phyloP scores from a whole-genome alignment of 2,888 invertebrate species.

The Leistus spinibarbis region DNA sequence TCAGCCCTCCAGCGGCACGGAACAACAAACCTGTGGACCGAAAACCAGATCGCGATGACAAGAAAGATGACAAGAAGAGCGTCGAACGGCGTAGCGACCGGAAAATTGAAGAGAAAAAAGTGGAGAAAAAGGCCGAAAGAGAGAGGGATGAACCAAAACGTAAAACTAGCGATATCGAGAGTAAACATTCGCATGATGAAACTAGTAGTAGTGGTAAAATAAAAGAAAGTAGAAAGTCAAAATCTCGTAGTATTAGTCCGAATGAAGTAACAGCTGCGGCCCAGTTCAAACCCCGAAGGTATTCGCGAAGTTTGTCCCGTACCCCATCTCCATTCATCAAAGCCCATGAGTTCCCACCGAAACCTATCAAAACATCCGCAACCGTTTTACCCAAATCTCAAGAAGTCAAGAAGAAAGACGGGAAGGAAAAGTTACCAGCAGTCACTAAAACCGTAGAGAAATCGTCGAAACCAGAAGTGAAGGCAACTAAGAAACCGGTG shows the following conservation, averaged over 20 bases:
- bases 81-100: conserved; percentile 47
- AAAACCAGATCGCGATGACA: conserved; percentile 49
- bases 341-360: conserved; percentile 65
- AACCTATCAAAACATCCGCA: conserved; percentile 52
- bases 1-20: conserved; percentile 43
- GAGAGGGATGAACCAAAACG: conserved; percentile 49
- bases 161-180: conserved; percentile 48
- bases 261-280: conserved; percentile 49
- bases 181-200: conserved; percentile 40
- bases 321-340: conserved; percentile 86
- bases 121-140: conserved; percentile 39
- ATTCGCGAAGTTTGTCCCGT: conserved; percentile 79
- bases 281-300: conserved; percentile 59
- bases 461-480: conserved; percentile 47
- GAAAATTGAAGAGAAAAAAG: conserved; percentile 43
- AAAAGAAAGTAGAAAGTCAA: conserved; percentile 50
- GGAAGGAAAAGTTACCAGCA: conserved; percentile 60
- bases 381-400: conserved; percentile 48
- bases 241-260: conserved; percentile 54
- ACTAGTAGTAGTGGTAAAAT: conserved; percentile 46
- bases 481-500: conserved; percentile 51
- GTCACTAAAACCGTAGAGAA: conserved; percentile 45
- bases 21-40: conserved; percentile 49
- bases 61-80: conserved; percentile 47
- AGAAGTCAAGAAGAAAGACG: conserved; percentile 53